Evolutionary conservation across 2,113 vertebrate genomes (phyloP), one percentile per base, ranked within the genome.

Genomic region (Syngnathus scovelli): DNA sequence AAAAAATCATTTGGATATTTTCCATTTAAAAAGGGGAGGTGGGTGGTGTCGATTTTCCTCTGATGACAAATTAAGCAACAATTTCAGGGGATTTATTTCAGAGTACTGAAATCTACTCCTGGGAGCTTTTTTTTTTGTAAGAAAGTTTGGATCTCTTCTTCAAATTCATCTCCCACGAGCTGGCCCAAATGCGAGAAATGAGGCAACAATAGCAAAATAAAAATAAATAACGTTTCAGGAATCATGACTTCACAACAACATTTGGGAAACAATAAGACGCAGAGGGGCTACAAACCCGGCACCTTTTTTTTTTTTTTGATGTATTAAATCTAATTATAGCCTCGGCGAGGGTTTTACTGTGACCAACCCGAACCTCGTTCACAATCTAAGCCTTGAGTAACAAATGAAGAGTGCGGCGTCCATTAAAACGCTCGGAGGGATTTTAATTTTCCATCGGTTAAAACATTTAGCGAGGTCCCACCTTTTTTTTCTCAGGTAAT

Each of bases 1-100:
- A 86, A 79, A 88, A 81, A 68, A 78, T 88, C 84, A 86, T 88
- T 86, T 74, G 83, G 78, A 86, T 83, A 77, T 77, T 86, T 89
- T 80, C 80, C 70, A 86, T 84, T 89, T 85, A 77, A 88, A 81
- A 72, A 65, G 56, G 69, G 51, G 69, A 44, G 55, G 64, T 61
- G 68, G 63, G 23, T 54, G 67, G 81, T 73, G 27, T 33, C 27
- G 27, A 75, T 77, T 55, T 67, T 64, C 55, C 78, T 70, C 73
- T 74, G 81, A 82, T 85, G 81, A 86, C 79, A 85, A 85, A 87
- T 85, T 77, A 81, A 87, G 72, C 73, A 66, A n/a, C 23, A 19
- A 72, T 81, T 80, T 79, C 80, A 19, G 62, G 44, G 69, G 69
- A 89, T 88, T 87, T 66, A 85, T 89, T 78, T 72, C 11, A 33